Evolutionary conservation across 2,797 vertebrate species (phyloP), one percentile per base, ranked within the genome.

Genomic region (Leptoclinus maculatus): DNA sequence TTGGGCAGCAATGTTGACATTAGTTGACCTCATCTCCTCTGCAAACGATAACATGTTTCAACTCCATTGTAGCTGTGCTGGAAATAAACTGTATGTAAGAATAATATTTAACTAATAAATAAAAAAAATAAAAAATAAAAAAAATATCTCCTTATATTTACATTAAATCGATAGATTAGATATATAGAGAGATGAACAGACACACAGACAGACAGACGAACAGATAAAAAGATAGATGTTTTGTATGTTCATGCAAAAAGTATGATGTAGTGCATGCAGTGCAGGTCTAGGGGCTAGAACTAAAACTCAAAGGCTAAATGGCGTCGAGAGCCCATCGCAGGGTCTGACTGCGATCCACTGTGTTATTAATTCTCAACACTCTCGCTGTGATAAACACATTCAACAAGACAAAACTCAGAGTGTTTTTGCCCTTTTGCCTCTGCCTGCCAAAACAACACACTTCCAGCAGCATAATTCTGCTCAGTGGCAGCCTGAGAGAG

Each of bases 311-410:
- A 49, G 72, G 78, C 71, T 66, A 67, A 81, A 66, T 38, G 13
- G 58, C 29, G 59, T 25, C 0, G 7, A 49, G 19, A 67, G 51
- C 57, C 66, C 57, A 74, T 23, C 0, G 16, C 64, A 64, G 58
- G 58, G 41, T 32, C 63, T 63, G 56, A 56, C 67, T 77, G 12
- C 1, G 0, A 29, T 62, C 66, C 56, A 21, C 62, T 56, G 72
- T 56, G 79, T 80, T 77, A 71, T 82, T 80, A 54, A 84, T 80
- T 78, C 79, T 81, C 65, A 39, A 54, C 74, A 72, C 57, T 79
- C 82, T 84, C 73, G 34, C 53, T 66, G 78, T 78, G 76, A 82
- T 78, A 77, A 85, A 85, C 79, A 83, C 79, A 68, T 83, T 80
- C 76, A 81, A 39, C 64, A 41, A 45, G 51, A 60, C 7, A 71